These are phyloP conservation scores for Pachyuromys duprasi DNA, from an alignment of 2,797 vertebrate genomes.

Conservation along the genomic window DNA sequence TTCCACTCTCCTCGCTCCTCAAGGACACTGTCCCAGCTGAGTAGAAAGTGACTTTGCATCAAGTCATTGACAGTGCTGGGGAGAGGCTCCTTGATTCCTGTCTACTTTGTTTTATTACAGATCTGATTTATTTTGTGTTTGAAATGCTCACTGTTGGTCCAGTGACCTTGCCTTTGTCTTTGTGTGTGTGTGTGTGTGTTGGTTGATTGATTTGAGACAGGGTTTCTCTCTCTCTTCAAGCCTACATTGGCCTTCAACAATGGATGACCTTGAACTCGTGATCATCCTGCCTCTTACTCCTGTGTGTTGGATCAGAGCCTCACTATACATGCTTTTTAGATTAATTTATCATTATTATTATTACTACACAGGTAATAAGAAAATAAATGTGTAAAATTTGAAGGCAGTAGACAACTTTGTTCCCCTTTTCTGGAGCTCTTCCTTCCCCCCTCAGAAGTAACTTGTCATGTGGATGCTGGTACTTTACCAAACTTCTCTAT, in stretches of 20 bases:
- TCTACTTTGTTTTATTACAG: not conserved
- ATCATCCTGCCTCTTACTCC: no score
- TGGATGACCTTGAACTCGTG: not conserved
- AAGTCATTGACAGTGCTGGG: not conserved
- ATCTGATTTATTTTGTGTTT: constrained; percentile 12
- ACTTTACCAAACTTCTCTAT: not conserved
- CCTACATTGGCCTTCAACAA: not conserved
- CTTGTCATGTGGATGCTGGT: not conserved
- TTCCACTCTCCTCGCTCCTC: not conserved
- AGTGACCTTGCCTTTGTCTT: not conserved
- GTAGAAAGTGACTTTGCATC: constrained; percentile 7
- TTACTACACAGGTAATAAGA: not conserved
- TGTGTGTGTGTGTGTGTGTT: not conserved
- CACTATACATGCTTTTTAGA: not conserved
- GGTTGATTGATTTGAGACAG: not conserved
- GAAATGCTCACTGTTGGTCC: constrained; percentile 7
- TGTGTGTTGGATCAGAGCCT: not conserved
- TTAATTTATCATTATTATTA: not conserved
- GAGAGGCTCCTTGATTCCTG: constrained; percentile 26
- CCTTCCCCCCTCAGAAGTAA: not conserved
- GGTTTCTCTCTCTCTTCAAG: not conserved
- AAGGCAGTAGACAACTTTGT: not conserved
- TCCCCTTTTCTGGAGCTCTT: not conserved
- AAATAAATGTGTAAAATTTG: constrained; percentile 24
- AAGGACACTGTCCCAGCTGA: not conserved